A percentile compares a stretch with the other conserved stretches of the same genome.
These are phyloP conservation scores for Acipenser ruthenus DNA, from an alignment of 2,797 vertebrate species.

Conservation along the genomic window DNA sequence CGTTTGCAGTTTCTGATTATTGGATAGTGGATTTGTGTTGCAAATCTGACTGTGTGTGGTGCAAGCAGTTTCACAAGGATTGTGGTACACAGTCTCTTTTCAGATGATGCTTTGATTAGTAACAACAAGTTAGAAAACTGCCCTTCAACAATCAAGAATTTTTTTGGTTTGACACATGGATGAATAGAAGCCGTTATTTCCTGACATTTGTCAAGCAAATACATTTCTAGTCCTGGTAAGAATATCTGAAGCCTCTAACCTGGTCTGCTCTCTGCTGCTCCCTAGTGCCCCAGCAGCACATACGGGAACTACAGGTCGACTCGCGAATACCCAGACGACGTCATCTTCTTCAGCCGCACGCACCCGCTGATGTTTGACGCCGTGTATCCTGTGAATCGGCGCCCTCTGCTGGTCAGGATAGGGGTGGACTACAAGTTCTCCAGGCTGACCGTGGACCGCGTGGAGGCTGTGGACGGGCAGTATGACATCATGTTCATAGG, in stretches of 20 bases:
- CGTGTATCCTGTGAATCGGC: slow-evolving; percentile 57
- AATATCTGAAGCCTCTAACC: not conserved
- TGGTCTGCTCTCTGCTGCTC: slow-evolving; percentile 1
- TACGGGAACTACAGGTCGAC: slow-evolving; percentile 69
- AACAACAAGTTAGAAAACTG: too few species aligned
- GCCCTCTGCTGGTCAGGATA: slow-evolving; percentile 64
- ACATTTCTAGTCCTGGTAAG: too few species aligned
- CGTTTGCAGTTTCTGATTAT: too few species aligned
- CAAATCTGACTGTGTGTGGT: too few species aligned
- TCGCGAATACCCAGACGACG: slow-evolving; percentile 70
- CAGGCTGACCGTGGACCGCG: slow-evolving; percentile 64
- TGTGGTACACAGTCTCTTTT: too few species aligned
- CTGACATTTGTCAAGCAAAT: too few species aligned
- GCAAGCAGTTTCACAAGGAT: too few species aligned
- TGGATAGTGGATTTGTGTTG: too few species aligned
- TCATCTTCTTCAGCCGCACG: slow-evolving; percentile 73
- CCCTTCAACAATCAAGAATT: too few species aligned
- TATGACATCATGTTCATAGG: slow-evolving; percentile 69
- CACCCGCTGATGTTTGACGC: slow-evolving; percentile 60
- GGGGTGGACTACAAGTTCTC: slow-evolving; percentile 67
- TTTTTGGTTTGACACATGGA: too few species aligned
- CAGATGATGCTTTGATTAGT: too few species aligned
- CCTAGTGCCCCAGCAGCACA: slow-evolving; percentile 68
- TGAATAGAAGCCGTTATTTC: too few species aligned
- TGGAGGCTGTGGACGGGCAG: slow-evolving; percentile 65